Base-by-base conservation (phyloP, 2,113 vertebrate species). In the Corythaeola cristata region DNA sequence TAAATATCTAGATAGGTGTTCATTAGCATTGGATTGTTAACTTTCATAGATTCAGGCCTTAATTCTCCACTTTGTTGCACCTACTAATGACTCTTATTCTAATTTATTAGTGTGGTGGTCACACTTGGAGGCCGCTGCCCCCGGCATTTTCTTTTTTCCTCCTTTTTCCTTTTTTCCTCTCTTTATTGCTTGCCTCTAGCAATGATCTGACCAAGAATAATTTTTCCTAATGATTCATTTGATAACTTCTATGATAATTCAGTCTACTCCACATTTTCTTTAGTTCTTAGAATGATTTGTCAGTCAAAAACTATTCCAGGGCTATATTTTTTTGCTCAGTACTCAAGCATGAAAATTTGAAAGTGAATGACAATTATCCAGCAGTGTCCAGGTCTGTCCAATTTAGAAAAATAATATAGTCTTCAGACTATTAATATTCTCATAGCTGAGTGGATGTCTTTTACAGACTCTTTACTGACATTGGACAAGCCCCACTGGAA, bases 1-100 rank as follows among this genome's bases (percentile, higher is more conserved):
- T 49, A 89, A 88, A 93, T 71, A 62, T 88, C 85, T 89, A 60
- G 58, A 87, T 92, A 67, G 74, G 69, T 95, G 60, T 95, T 97
- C 86, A 95, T 97, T 97, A 95, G 84, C 26, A 60, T 44, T 96
- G 92, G 80, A 52, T 64, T 95, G 94, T 96, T 97, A 97, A 72
- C 93, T 96, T 94, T 79, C 92, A 91, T 39, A 89, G 73, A 91
- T 86, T 60, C 92, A 39, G 69, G 64, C 59, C 88, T 93, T 89
- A 93, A 92, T 95, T 96, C 95, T 87, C 84, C 88, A 95, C 83
- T 97, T 95, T 95, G 94, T 75, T 96, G 66, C 49, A 89, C 80
- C 92, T 93, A 66, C 74, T 96, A 94, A 96, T 95, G 94, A 93
- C n/a, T 93, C 64, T 94, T 92, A 89, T 93, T 90, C 89, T 93